These are phyloP conservation scores for Athalia circularis DNA, from an alignment of 2,888 invertebrate genomes.

Conservation along the genomic window DNA sequence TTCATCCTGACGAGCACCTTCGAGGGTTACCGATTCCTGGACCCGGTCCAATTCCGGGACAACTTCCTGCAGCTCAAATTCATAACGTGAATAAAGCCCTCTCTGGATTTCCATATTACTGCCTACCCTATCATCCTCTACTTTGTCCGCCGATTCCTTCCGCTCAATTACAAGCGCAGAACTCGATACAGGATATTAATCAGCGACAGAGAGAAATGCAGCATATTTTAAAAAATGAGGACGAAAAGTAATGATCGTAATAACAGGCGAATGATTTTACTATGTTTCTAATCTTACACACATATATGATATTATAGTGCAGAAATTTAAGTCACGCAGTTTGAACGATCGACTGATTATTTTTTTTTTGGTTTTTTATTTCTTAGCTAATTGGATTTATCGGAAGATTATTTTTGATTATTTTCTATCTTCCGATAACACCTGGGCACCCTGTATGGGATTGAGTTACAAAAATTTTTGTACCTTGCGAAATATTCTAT, in stretches of 20 bases:
- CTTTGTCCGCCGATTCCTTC: constrained; percentile 68
- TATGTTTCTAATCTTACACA: constrained; percentile 20
- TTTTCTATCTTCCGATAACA: too few species aligned
- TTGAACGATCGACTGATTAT: too few species aligned
- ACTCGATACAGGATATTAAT: constrained; percentile 60
- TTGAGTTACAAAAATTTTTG: too few species aligned
- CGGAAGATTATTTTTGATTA: too few species aligned
- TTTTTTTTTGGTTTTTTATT: too few species aligned
- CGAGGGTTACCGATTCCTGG: constrained; percentile 67
- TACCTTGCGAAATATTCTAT: background rate
- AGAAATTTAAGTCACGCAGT: constrained; percentile 18
- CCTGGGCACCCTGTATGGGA: too few species aligned
- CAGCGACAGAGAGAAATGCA: constrained; percentile 63
- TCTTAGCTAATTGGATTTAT: too few species aligned
- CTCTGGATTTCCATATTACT: constrained; percentile 69
- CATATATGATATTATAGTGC: constrained; percentile 35
- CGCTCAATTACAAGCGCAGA: constrained; percentile 67
- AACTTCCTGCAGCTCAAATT: constrained; percentile 66
- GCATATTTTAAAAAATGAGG: constrained; percentile 61
- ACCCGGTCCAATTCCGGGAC: constrained; percentile 66
- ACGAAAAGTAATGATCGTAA: constrained; percentile 57
- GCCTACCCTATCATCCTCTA: constrained; percentile 70
- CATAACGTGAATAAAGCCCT: constrained; percentile 68
- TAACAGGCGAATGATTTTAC: constrained; percentile 23
- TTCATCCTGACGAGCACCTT: constrained; percentile 75